A percentile compares a stretch with the other conserved stretches of the same genome.
phyloP scores from a whole-genome alignment of 2,113 vertebrate genomes.

The Sinosuthora webbiana region DNA sequence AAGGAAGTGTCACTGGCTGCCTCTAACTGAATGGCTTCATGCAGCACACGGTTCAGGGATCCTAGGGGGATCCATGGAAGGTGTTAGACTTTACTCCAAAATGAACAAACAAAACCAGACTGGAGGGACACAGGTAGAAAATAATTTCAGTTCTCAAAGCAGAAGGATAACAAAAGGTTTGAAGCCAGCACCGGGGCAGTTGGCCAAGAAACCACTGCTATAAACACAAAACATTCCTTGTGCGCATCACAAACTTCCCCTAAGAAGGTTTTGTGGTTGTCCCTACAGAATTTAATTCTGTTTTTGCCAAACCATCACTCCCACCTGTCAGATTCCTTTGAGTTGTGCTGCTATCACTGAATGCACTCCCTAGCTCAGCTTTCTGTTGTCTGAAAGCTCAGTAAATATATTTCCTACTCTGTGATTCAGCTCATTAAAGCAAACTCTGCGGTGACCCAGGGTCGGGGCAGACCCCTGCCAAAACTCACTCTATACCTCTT shows the following conservation, averaged over 20 bases:
- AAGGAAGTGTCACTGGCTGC: slow-evolving; percentile 24
- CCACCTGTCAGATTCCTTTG: background rate
- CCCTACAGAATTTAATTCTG: background rate
- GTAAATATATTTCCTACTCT: background rate
- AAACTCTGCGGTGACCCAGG: background rate
- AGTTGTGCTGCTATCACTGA: background rate
- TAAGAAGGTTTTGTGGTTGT: background rate
- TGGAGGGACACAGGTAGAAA: background rate
- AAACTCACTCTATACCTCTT: background rate
- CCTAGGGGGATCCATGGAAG: background rate
- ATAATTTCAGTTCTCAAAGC: background rate
- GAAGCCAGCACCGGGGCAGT: background rate
- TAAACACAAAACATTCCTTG: accelerated
- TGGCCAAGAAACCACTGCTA: background rate
- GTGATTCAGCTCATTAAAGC: background rate
- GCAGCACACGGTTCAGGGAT: slow-evolving; percentile 43
- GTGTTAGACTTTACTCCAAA: background rate
- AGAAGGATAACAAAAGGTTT: background rate
- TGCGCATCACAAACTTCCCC: background rate
- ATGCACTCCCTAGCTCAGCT: background rate
- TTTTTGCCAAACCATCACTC: background rate
- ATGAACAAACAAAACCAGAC: slow-evolving; percentile 49
- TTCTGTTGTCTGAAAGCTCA: background rate
- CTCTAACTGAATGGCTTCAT: slow-evolving; percentile 21
- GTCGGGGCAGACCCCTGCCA: background rate